Evolutionary conservation across 2,797 vertebrate species (phyloP), one percentile per base, ranked within the genome.

Genomic region (Streptopelia turtur): DNA sequence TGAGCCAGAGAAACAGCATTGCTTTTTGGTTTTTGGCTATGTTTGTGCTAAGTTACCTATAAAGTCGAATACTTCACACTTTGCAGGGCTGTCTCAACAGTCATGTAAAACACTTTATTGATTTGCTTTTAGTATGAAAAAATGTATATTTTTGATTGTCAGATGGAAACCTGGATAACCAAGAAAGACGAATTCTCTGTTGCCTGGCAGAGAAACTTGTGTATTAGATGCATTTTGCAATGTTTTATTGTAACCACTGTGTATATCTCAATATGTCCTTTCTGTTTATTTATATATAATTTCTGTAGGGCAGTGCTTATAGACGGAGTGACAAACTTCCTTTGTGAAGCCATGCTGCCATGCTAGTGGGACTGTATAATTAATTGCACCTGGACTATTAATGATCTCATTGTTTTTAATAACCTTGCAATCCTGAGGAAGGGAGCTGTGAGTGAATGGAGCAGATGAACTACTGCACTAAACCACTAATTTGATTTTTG

Each of bases 401-500:
- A 85, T 75, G 71, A 70, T 88, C 28, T 31, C 9, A 3, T 77
- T 81, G 53, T 83, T 89, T 85, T 79, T 85, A 95, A 88, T n/a
- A 80, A 56, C 50, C 16, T 69, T 74, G 43, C 28, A 81, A 7
- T 89, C n/a, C 20, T 59, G 24, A 90, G 60, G 37, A 90, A 76
- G 31, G 47, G 76, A 70, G 86, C 49, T 92, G 31, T 82, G 53
- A 14, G 10, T 92, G 78, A 91, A 47, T 55, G 68, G 37, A 85
- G 68, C 37, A 77, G 66, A 87, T 68, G 85, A 94, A 66, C 85
- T 76, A 12, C 70, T 84, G 45, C 52, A 60, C 68, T 92, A 47
- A 95, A 82, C 27, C 65, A 53, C 59, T 87, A 89, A 94, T 86
- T 92, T 69, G 39, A 66, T 90, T 94, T 94, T 95, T 66, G 69